These are phyloP conservation scores for Drosophila falleni DNA, from an alignment of 2,888 invertebrate species.

Conservation along the genomic window DNA sequence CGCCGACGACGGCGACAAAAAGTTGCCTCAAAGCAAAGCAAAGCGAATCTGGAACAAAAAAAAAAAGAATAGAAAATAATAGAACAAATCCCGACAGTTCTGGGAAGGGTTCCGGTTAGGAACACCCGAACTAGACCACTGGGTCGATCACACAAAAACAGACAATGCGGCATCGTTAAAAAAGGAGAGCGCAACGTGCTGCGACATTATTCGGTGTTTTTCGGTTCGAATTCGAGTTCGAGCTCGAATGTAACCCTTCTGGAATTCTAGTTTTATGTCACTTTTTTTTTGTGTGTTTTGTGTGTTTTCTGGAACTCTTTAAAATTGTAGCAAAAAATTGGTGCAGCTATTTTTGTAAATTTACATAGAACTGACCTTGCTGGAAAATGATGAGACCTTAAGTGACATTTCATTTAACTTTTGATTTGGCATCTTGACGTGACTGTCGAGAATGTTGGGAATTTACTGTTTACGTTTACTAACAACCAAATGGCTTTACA, in stretches of 20 bases:
- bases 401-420: slow-evolving; percentile 72
- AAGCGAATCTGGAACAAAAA: slow-evolving; percentile 43
- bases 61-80: slow-evolving; percentile 26
- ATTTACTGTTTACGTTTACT: slow-evolving; percentile 17
- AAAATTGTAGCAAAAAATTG: slow-evolving; percentile 75
- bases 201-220: slow-evolving; percentile 37
- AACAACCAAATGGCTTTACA: slow-evolving; percentile 77
- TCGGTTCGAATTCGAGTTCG: not conserved
- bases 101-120: slow-evolving; percentile 23
- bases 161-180: slow-evolving; percentile 69
- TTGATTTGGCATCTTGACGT: slow-evolving; percentile 76
- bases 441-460: slow-evolving; percentile 3
- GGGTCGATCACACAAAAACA: slow-evolving; percentile 57
- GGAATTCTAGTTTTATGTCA: slow-evolving; percentile 37
- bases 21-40: slow-evolving; percentile 70
- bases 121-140: slow-evolving; percentile 77
- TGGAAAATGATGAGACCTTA: slow-evolving; percentile 8
- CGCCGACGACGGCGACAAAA: slow-evolving; percentile 48
- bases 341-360: slow-evolving; percentile 48
- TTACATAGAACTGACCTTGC: slow-evolving; percentile 74
- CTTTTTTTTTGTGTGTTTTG: not conserved
- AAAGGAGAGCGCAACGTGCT: slow-evolving; percentile 72
- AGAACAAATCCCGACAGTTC: slow-evolving; percentile 36
- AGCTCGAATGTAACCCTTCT: slow-evolving; percentile 26
- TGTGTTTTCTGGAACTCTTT: slow-evolving; percentile 5